A percentile compares a stretch with the other conserved stretches of the same genome.
Conservation (phyloP, 2,797 vertebrate genomes). For the Propithecus perrieri region DNA sequence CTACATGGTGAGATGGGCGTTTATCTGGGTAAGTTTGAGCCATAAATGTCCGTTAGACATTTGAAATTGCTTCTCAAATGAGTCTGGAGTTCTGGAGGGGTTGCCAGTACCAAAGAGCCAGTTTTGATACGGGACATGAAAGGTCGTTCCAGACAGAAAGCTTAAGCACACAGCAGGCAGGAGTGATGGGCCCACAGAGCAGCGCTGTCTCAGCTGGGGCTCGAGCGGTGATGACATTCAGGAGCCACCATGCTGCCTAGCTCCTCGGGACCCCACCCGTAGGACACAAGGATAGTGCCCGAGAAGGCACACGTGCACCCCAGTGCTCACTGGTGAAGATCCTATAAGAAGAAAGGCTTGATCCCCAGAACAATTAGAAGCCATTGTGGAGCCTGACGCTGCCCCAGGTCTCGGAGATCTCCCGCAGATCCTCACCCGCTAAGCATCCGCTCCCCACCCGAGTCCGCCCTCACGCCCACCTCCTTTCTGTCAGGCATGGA, state of each 20-base stretch:
- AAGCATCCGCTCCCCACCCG: no score
- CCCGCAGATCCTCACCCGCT: background rate
- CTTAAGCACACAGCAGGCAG: accelerated
- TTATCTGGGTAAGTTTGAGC: background rate
- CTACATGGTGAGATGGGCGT: background rate
- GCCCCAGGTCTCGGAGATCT: background rate
- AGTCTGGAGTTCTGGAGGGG: background rate
- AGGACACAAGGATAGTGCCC: background rate
- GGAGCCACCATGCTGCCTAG: background rate
- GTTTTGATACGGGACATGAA: background rate
- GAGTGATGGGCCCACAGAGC: background rate
- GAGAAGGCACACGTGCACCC: background rate
- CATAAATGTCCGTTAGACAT: background rate
- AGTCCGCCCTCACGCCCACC: background rate
- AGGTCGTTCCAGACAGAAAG: background rate
- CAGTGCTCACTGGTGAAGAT: background rate
- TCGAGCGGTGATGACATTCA: accelerated
- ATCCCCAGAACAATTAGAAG: background rate
- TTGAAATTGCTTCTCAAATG: background rate
- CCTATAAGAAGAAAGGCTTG: background rate
- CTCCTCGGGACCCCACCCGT: accelerated
- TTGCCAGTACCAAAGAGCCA: background rate
- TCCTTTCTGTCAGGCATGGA: background rate
- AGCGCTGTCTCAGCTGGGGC: background rate
- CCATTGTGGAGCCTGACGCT: background rate